Evolutionary conservation across 2,888 invertebrate genomes (phyloP).

Genomic region (Drosophila demipolita): DNA sequence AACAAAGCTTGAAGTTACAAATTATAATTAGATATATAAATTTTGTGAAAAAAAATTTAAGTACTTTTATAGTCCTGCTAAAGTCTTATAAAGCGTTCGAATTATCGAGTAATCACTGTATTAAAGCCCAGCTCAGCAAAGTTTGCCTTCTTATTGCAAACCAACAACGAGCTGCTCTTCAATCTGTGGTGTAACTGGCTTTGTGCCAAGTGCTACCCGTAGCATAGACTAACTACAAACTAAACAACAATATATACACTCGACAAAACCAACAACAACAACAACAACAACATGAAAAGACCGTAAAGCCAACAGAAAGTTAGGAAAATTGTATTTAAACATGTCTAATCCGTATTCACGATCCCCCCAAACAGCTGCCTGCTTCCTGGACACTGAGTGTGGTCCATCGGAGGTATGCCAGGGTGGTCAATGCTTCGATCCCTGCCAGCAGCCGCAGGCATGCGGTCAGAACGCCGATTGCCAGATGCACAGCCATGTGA

Average conservation of each 20-base stretch:
- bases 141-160: not conserved
- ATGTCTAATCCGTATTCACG: conserved; percentile 25
- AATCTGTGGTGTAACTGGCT: conserved; percentile 36
- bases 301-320: conserved; percentile 35
- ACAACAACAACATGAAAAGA: conserved; percentile 44
- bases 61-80: too few species aligned
- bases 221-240: conserved; percentile 59
- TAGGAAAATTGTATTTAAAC: not conserved
- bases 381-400: conserved; percentile 92
- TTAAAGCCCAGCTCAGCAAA: not conserved
- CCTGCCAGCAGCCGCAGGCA: conserved; percentile 90
- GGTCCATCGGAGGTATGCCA: conserved; percentile 91
- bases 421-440: conserved; percentile 92
- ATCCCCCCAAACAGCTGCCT: conserved; percentile 87
- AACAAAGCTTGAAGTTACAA: not conserved
- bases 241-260: conserved; percentile 42
- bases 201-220: conserved; percentile 34
- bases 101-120: not conserved
- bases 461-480: conserved; percentile 95
- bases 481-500: conserved; percentile 89
- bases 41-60: not conserved
- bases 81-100: not conserved
- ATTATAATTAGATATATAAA: not conserved
- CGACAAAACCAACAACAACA: conserved; percentile 43
- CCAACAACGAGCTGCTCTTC: conserved; percentile 1